These are phyloP conservation scores for Cardiocondyla obscurior DNA, from an alignment of 1,140 invertebrate genomes.

Conservation along the genomic window DNA sequence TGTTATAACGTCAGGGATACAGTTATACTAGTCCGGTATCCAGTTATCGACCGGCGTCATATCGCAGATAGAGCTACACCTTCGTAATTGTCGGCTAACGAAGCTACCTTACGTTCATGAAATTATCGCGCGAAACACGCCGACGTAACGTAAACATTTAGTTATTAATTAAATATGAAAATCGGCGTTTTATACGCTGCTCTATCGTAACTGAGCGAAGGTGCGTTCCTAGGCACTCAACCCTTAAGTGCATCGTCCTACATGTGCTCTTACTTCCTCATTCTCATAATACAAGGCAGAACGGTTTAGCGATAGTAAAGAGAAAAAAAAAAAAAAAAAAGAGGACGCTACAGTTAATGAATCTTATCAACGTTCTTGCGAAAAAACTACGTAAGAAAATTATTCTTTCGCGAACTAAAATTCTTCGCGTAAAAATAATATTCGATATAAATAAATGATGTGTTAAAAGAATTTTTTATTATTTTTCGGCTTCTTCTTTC, in stretches of 20 bases:
- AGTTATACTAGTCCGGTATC: too few species aligned
- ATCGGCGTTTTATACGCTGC: conserved; percentile 13
- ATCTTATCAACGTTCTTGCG: not conserved
- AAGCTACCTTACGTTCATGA: not conserved
- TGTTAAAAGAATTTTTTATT: not conserved
- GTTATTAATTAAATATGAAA: conserved; percentile 39
- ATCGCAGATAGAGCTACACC: not conserved
- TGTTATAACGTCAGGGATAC: not conserved
- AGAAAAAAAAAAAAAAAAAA: too few species aligned
- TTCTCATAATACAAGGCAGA: not conserved
- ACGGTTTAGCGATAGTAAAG: conserved; percentile 12
- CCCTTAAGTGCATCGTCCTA: conserved; percentile 33
- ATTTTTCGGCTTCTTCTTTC: not conserved
- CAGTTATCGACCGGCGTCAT: not conserved
- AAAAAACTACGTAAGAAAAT: conserved; percentile 2
- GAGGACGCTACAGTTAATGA: conserved; percentile 8
- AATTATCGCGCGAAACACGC: not conserved
- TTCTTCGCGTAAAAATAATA: not conserved
- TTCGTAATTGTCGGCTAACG: conserved; percentile 2
- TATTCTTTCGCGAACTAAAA: not conserved
- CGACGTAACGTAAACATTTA: not conserved
- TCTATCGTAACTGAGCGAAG: not conserved
- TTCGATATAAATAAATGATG: not conserved
- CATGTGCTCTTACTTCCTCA: not conserved
- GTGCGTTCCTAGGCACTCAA: not conserved